These are phyloP conservation scores for Protobothrops mucrosquamatus DNA, from an alignment of 2,113 vertebrate genomes.

Conservation along the genomic window DNA sequence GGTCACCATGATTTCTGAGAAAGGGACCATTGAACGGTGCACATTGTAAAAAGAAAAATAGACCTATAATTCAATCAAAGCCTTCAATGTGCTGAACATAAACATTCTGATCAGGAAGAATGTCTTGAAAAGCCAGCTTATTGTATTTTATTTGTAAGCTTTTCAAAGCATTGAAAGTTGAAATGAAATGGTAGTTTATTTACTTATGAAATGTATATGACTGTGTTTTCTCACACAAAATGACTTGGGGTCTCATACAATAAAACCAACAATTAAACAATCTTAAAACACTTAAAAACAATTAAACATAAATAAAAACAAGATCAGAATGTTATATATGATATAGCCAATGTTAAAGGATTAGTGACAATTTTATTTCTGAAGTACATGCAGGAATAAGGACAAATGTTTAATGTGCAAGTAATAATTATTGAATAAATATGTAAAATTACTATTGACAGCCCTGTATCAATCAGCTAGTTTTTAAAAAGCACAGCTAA, in stretches of 20 bases:
- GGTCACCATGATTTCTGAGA: background rate
- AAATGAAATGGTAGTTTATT: background rate
- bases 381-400: background rate
- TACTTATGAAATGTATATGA: background rate
- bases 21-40: background rate
- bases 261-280: background rate
- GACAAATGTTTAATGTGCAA: background rate
- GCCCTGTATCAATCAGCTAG: too few species aligned
- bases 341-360: background rate
- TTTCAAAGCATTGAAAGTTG: slow-evolving; percentile 13
- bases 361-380: background rate
- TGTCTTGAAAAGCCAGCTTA: slow-evolving; percentile 36
- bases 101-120: slow-evolving; percentile 55
- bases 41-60: slow-evolving; percentile 18
- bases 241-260: background rate
- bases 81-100: slow-evolving; percentile 7
- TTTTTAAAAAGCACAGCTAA: background rate
- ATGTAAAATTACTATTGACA: background rate
- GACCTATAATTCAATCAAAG: slow-evolving; percentile 10
- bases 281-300: background rate
- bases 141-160: slow-evolving; percentile 21
- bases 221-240: background rate
- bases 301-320: background rate
- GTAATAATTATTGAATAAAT: background rate
- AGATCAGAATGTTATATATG: background rate